Conservation (phyloP, 2,113 vertebrate species). For the Tapirus terrestris region DNA sequence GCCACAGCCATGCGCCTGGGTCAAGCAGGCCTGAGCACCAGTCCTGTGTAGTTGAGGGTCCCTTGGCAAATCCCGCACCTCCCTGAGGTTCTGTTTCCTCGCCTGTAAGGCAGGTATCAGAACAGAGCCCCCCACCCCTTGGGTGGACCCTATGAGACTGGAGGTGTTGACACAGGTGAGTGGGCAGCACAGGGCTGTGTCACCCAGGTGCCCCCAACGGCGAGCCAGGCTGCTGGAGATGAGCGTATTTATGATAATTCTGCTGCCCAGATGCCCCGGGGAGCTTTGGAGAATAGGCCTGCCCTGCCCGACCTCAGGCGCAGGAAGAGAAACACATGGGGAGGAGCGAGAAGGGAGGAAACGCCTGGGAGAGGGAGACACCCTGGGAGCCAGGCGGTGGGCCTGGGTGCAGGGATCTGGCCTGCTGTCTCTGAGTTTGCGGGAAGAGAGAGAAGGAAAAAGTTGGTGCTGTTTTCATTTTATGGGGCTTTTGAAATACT, state of each 20-base stretch:
- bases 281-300: neutral
- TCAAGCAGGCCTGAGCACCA: neutral
- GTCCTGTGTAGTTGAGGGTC: neutral
- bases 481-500: neutral
- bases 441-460: neutral
- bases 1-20: accelerated
- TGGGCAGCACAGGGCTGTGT: accelerated
- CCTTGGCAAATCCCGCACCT: accelerated
- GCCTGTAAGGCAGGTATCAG: neutral
- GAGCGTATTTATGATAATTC: accelerated
- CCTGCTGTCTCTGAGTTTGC: neutral
- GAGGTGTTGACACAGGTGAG: accelerated
- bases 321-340: accelerated
- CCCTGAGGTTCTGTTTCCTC: accelerated
- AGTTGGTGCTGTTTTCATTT: neutral
- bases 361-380: neutral
- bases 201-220: accelerated
- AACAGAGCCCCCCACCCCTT: neutral
- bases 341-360: neutral
- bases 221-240: accelerated
- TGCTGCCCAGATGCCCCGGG: neutral
- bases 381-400: accelerated
- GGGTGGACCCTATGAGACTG: accelerated
- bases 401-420: neutral
- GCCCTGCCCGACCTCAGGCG: neutral